These are phyloP conservation scores for Bradypodion ventrale DNA, from an alignment of 2,797 vertebrate species.

Conservation along the genomic window DNA sequence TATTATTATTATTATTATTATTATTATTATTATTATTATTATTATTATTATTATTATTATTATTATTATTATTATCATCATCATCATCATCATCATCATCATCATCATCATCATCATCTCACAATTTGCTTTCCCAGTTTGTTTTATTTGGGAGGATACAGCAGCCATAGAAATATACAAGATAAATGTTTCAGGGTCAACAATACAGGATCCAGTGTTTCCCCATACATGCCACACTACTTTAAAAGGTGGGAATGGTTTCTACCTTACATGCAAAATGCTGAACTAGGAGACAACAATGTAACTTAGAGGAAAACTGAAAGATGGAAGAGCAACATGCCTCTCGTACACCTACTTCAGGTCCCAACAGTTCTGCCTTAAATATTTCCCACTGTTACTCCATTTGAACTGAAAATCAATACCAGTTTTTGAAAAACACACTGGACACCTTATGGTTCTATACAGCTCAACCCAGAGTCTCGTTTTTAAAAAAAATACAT, in stretches of 20 bases:
- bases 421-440: not conserved
- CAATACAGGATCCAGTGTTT: not conserved
- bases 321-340: not conserved
- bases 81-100: too few species aligned
- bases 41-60: too few species aligned
- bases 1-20: too few species aligned
- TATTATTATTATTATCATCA: too few species aligned
- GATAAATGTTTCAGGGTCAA: not conserved
- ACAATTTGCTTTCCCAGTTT: not conserved
- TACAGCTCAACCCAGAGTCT: not conserved
- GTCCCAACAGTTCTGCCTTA: not conserved
- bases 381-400: not conserved
- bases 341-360: not conserved
- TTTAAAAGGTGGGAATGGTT: not conserved
- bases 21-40: too few species aligned
- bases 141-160: not conserved
- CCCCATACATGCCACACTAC: not conserved
- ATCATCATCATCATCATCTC: too few species aligned
- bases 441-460: not conserved
- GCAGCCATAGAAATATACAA: not conserved
- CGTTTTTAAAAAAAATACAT: too few species aligned
- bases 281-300: not conserved
- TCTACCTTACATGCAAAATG: not conserved
- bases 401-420: not conserved
- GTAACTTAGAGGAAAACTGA: not conserved